These are phyloP conservation scores for Halichoeres trimaculatus DNA, from an alignment of 2,113 vertebrate genomes.

Conservation along the genomic window DNA sequence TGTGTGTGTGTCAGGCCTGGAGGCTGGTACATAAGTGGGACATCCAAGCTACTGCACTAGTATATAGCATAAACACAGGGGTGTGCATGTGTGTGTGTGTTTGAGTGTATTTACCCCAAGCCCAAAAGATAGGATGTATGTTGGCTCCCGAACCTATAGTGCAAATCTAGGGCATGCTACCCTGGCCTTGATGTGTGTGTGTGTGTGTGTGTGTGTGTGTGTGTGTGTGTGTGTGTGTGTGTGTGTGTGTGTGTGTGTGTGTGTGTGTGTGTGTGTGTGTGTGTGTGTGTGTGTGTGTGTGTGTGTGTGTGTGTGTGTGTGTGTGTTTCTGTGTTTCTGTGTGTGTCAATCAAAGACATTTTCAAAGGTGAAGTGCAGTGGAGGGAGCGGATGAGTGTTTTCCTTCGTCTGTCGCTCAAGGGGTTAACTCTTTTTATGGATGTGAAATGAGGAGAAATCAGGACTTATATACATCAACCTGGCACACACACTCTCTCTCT, in stretches of 20 bases:
- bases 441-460: conserved; percentile 51
- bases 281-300: conserved; percentile 43
- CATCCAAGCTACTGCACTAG: conserved; percentile 35
- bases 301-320: no score
- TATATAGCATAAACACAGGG: conserved; percentile 32
- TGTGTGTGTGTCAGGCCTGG: not conserved
- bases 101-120: conserved; percentile 12
- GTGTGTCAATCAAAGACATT: conserved; percentile 57
- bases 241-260: no score
- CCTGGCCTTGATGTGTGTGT: conserved; percentile 7
- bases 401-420: conserved; percentile 45
- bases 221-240: conserved; percentile 19
- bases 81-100: conserved; percentile 23
- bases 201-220: no score
- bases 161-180: conserved; percentile 57
- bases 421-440: conserved; percentile 48
- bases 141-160: conserved; percentile 40
- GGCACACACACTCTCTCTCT: conserved; percentile 22
- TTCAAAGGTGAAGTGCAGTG: conserved; percentile 48
- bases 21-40: conserved; percentile 22
- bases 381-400: conserved; percentile 42
- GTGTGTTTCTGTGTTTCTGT: not conserved
- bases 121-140: conserved; percentile 35
- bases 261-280: not conserved
- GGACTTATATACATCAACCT: conserved; percentile 61